phyloP scores from a whole-genome alignment of 2,797 vertebrate species.

The Onychomys leucogaster region DNA sequence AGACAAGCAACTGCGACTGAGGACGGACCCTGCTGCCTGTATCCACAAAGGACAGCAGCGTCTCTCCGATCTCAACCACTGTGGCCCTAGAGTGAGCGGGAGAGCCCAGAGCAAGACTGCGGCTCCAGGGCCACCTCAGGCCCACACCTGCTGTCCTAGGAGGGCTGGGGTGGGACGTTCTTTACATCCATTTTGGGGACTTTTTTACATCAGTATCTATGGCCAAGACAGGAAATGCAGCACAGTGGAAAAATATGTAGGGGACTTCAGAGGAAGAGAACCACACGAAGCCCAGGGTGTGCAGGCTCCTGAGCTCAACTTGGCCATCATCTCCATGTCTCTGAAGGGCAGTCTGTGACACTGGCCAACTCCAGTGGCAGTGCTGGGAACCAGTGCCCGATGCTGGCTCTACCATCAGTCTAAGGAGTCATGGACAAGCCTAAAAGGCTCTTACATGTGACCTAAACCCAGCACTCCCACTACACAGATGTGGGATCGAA shows the following conservation, averaged over 20 bases:
- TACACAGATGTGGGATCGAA: background rate
- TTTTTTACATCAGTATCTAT: background rate
- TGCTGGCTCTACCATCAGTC: background rate
- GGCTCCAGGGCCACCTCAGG: background rate
- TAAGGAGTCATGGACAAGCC: background rate
- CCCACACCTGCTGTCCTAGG: background rate
- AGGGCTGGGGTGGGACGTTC: background rate
- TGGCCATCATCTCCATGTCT: background rate
- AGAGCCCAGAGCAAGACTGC: background rate
- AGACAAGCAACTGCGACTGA: fast-evolving
- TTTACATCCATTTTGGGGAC: background rate
- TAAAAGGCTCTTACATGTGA: background rate
- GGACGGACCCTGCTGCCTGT: background rate
- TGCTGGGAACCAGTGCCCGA: background rate
- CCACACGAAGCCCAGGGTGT: background rate
- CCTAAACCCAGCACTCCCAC: background rate
- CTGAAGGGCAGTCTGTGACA: background rate
- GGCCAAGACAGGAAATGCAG: background rate
- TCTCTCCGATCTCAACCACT: background rate
- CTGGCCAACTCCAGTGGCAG: background rate
- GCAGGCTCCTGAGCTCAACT: background rate
- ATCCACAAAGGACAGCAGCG: slow-evolving; percentile 1
- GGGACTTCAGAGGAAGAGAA: background rate
- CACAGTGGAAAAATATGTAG: background rate
- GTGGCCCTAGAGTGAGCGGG: background rate